These are phyloP conservation scores for Dendrolimus houi DNA, from an alignment of 2,888 invertebrate genomes.

Conservation along the genomic window DNA sequence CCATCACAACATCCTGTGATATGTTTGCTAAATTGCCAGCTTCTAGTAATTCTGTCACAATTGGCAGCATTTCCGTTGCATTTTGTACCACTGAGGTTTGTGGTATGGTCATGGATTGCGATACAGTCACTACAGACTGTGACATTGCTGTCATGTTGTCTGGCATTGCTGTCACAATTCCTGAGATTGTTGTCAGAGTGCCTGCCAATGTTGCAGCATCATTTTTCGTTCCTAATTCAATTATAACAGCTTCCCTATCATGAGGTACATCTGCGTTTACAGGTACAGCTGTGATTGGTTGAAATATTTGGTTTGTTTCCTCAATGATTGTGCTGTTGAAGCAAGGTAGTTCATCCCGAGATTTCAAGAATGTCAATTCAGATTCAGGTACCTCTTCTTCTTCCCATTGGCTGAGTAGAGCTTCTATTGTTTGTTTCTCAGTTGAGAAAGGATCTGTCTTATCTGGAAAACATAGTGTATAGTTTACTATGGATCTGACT, in stretches of 20 bases:
- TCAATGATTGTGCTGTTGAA: conserved; percentile 60
- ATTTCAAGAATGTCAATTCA: conserved; percentile 30
- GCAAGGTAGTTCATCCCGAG: conserved; percentile 40
- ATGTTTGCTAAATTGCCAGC: not conserved
- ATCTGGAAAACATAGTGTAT: conserved; percentile 25
- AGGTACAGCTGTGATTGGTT: conserved; percentile 49
- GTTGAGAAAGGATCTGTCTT: conserved; percentile 57
- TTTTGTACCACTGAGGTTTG: not conserved
- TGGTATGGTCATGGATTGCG: conserved; percentile 5
- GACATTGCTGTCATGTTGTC: conserved; percentile 8
- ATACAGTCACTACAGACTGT: conserved; percentile 1
- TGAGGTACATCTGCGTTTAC: conserved; percentile 31
- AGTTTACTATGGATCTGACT: too few relatives aligned
- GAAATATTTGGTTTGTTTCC: conserved; percentile 53
- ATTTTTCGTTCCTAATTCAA: conserved; percentile 35
- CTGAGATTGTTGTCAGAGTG: not conserved
- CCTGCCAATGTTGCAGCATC: not conserved
- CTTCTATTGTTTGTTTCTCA: conserved; percentile 61
- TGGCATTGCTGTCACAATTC: conserved; percentile 8
- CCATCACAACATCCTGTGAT: conserved; percentile 42
- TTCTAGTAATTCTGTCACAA: not conserved
- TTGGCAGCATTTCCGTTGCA: not conserved
- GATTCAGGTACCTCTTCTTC: conserved; percentile 60
- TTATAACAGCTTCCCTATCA: conserved; percentile 40
- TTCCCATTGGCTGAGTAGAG: conserved; percentile 63